Evolutionary conservation across 2,113 vertebrate species (phyloP).

Genomic region (Capreolus pygargus): DNA sequence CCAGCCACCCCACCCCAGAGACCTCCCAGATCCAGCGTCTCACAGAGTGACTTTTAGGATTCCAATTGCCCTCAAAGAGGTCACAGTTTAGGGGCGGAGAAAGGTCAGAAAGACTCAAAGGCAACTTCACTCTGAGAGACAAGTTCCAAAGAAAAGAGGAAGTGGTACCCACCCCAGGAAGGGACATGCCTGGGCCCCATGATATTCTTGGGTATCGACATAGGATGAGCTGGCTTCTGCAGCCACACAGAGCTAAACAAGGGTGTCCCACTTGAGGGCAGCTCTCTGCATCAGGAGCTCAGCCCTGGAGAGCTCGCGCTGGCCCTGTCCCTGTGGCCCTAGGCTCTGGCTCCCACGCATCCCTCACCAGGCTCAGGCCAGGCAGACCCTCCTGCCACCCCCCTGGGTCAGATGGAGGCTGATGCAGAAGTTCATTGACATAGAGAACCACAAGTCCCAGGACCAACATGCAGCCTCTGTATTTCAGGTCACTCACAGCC

Average conservation of each 20-base stretch:
- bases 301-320: not conserved
- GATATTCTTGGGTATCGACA: fast-evolving
- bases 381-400: not conserved
- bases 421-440: not conserved
- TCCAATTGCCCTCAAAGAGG: slow-evolving; percentile 59
- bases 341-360: not conserved
- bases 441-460: not conserved
- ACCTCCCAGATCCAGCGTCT: slow-evolving; percentile 53
- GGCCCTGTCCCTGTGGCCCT: not conserved
- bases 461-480: not conserved
- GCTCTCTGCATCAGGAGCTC: not conserved
- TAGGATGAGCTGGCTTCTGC: not conserved
- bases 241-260: not conserved
- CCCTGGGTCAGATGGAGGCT: not conserved
- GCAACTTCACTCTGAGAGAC: not conserved
- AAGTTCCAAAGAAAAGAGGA: not conserved
- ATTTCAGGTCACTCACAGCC: not conserved
- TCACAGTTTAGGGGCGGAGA: slow-evolving; percentile 54
- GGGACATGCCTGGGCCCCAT: not conserved
- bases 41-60: slow-evolving; percentile 50
- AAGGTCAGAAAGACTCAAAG: not conserved
- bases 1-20: not conserved
- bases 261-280: no score
- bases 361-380: not conserved
- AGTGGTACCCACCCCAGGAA: not conserved